phyloP scores from a whole-genome alignment of 2,797 vertebrate genomes.

The Sarcophilus harrisii region DNA sequence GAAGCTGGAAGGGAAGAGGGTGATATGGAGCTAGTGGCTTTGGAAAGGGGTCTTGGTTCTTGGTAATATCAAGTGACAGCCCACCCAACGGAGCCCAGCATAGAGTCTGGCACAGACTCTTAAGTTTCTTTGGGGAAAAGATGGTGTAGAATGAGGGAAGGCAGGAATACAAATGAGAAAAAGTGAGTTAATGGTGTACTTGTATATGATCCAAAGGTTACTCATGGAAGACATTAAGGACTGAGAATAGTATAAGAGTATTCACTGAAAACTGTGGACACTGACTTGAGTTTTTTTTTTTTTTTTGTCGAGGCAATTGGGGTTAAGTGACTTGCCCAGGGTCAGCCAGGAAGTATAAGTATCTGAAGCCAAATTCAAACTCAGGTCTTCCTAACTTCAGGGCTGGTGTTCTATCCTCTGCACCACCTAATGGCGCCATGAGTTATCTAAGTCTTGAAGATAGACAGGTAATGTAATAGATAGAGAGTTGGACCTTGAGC shows the following conservation, averaged over 20 bases:
- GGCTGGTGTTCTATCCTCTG: too few relatives aligned
- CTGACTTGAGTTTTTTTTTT: background rate
- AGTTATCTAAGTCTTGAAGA: background rate
- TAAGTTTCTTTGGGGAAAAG: background rate
- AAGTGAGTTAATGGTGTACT: background rate
- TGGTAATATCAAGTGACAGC: background rate
- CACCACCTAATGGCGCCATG: too few relatives aligned
- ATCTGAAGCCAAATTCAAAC: too few relatives aligned
- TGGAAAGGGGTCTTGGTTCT: background rate
- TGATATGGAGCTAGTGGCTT: background rate
- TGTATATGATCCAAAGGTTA: fast-evolving
- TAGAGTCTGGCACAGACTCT: background rate
- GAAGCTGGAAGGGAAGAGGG: background rate
- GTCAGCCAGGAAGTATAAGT: too few relatives aligned
- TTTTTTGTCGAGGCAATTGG: too few relatives aligned
- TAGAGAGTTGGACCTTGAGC: background rate
- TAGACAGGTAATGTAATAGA: background rate
- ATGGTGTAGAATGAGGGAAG: background rate
- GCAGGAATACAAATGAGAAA: background rate
- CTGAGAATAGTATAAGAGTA: background rate
- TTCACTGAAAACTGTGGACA: background rate
- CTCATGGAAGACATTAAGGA: background rate
- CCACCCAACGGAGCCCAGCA: background rate
- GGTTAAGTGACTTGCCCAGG: too few relatives aligned
- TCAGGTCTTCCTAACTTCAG: too few relatives aligned